Percentiles rank a stretch among this genome's conserved stretches.
phyloP scores from a whole-genome alignment of 2,797 vertebrate genomes.

The Lithobates sylvaticus region DNA sequence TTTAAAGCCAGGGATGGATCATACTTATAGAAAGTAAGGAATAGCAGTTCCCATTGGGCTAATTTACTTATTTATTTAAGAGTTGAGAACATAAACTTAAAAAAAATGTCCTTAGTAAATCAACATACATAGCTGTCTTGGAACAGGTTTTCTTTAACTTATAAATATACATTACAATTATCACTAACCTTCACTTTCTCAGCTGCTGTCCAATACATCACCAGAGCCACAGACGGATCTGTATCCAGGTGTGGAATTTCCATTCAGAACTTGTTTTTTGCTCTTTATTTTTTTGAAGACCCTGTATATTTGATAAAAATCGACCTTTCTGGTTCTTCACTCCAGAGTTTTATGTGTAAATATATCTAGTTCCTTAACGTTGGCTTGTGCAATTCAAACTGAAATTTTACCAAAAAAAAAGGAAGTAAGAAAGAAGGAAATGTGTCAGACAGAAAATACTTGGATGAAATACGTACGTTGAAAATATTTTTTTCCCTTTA shows the following conservation, averaged over 20 bases:
- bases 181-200: constrained; percentile 3
- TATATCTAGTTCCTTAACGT: constrained; percentile 12
- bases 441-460: constrained; percentile 35
- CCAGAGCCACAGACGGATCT: not conserved
- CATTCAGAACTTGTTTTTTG: not conserved
- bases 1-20: not conserved
- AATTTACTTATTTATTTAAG: no score
- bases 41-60: no score
- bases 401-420: constrained; percentile 16
- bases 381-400: constrained; percentile 28
- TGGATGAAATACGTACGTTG: not conserved
- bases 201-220: not conserved
- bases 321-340: not conserved
- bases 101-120: no score
- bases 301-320: not conserved
- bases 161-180: not conserved
- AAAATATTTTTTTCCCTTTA: not conserved
- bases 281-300: not conserved
- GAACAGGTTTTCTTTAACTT: not conserved
- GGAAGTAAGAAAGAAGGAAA: constrained; percentile 51
- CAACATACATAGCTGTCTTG: no score
- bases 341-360: not conserved
- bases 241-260: not conserved
- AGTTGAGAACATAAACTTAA: no score
- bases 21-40: not conserved